phyloP scores from a whole-genome alignment of 2,888 invertebrate species.

The Monochamus alternatus region DNA sequence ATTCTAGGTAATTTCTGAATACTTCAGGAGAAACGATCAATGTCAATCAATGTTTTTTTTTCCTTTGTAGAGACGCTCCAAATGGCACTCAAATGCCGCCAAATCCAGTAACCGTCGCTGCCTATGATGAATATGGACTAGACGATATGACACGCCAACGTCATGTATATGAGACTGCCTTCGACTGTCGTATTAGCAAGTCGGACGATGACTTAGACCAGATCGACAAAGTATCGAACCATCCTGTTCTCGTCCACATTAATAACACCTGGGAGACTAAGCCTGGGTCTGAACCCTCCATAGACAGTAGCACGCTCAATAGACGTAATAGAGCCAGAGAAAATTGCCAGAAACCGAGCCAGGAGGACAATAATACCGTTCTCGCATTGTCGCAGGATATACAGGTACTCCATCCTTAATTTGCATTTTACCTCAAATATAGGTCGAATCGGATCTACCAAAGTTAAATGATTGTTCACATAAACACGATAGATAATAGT shows the following conservation, averaged over 20 bases:
- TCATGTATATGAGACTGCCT: slow-evolving; percentile 91
- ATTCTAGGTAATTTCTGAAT: slow-evolving; percentile 64
- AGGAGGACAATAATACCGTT: slow-evolving; percentile 75
- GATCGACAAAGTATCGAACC: slow-evolving; percentile 86
- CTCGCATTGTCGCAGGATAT: slow-evolving; percentile 66
- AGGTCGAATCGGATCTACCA: too few species aligned
- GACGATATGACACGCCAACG: slow-evolving; percentile 78
- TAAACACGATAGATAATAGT: too few species aligned
- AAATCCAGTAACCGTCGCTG: slow-evolving; percentile 47
- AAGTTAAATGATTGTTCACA: too few species aligned
- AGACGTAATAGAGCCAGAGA: slow-evolving; percentile 68
- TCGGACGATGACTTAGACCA: slow-evolving; percentile 87
- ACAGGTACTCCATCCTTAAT: slow-evolving; percentile 67
- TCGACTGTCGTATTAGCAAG: slow-evolving; percentile 89
- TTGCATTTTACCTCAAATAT: neutral
- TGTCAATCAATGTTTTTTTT: neutral
- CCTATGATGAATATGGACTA: slow-evolving; percentile 70
- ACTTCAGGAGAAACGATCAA: neutral
- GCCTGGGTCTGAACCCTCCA: slow-evolving; percentile 55
- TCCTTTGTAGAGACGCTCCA: slow-evolving; percentile 72
- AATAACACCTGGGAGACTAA: slow-evolving; percentile 66
- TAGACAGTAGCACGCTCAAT: slow-evolving; percentile 66
- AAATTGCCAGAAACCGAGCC: slow-evolving; percentile 75
- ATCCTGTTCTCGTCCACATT: slow-evolving; percentile 80
- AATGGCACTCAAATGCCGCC: slow-evolving; percentile 52